Evolutionary conservation across 2,888 invertebrate species (phyloP).

Genomic region (Sinhomidia bicolor): DNA sequence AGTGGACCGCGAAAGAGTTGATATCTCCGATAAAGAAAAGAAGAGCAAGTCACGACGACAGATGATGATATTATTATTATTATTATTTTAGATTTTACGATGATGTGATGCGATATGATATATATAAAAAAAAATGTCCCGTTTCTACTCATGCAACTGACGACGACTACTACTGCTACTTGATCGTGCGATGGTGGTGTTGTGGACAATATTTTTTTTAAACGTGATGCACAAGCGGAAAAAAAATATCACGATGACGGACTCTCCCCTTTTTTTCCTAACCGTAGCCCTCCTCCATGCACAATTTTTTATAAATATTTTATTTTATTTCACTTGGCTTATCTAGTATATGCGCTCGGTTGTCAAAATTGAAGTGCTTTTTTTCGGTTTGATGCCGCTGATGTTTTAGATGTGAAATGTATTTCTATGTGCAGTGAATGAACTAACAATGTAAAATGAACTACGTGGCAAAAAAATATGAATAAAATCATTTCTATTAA

Average conservation of each 20-base stretch:
- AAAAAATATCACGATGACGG: neutral
- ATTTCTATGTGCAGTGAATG: neutral
- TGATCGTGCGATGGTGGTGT: too few species aligned
- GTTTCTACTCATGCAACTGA: too few species aligned
- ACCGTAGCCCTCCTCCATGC: neutral
- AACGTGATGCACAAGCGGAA: conserved; percentile 22
- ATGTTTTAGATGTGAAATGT: conserved; percentile 16
- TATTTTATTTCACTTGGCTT: neutral
- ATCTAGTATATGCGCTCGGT: conserved; percentile 5
- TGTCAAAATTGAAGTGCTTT: conserved; percentile 57
- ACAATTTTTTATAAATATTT: neutral
- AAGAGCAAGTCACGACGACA: too few species aligned
- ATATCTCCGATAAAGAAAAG: neutral
- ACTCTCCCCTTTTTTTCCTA: neutral
- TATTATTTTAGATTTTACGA: too few species aligned
- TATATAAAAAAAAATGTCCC: too few species aligned
- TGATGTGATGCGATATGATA: too few species aligned
- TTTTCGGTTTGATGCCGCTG: conserved; percentile 54
- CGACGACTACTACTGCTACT: neutral
- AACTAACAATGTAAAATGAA: neutral
- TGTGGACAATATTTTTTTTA: neutral
- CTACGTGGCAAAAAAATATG: too few species aligned
- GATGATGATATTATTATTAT: too few species aligned
- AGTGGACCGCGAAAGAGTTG: conserved; percentile 57
- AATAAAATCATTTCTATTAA: too few species aligned